Evolutionary conservation across 2,797 vertebrate species (phyloP).

Genomic region (Enteromius unitaeniatus): DNA sequence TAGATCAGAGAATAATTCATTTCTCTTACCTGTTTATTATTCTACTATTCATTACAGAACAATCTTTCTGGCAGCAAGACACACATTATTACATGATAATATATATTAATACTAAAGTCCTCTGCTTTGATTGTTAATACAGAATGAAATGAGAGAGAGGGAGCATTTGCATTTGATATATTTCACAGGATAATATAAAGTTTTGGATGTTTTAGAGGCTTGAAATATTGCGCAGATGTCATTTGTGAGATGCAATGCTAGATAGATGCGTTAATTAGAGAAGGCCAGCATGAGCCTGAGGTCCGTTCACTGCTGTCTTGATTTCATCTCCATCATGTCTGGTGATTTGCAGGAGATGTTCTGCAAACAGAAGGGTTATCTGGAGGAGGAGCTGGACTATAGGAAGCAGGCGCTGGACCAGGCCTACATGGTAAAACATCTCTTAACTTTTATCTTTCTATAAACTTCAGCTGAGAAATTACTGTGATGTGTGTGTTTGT

Average conservation of each 20-base stretch:
- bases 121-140: background rate
- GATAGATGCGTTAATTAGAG: background rate
- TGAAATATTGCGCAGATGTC: background rate
- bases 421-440: conserved; percentile 90
- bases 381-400: conserved; percentile 98
- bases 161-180: background rate
- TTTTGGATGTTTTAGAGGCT: background rate
- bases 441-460: background rate
- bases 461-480: background rate
- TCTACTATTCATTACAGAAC: background rate
- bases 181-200: background rate
- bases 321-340: background rate
- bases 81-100: too few relatives aligned
- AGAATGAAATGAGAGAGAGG: background rate
- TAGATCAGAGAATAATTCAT: background rate
- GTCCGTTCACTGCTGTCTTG: background rate
- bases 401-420: conserved; percentile 97
- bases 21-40: background rate
- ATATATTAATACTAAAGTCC: background rate
- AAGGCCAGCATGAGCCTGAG: background rate
- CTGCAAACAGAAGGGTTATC: conserved; percentile 98
- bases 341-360: conserved; percentile 88
- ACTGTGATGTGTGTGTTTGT: background rate
- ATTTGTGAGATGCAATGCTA: background rate
- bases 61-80: background rate